Percentiles rank a stretch among this genome's conserved stretches.
phyloP scores from a whole-genome alignment of 2,888 invertebrate genomes.

The Ephialtes manifestator region DNA sequence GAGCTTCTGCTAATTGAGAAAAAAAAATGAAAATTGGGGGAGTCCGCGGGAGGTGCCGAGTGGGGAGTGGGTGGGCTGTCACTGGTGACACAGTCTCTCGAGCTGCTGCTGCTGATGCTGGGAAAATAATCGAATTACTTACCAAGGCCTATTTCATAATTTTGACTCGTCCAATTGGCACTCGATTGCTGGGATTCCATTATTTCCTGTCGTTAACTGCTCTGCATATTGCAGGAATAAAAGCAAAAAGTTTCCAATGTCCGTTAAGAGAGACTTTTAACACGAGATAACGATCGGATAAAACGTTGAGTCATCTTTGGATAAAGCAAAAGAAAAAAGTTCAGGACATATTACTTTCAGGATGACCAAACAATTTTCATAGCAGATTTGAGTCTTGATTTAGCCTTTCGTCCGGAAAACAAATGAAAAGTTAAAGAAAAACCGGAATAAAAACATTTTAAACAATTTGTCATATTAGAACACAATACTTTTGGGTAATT shows the following conservation, averaged over 20 bases:
- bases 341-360: no score
- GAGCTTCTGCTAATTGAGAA: constrained; percentile 16
- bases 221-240: not conserved
- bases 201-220: constrained; percentile 76
- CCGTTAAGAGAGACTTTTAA: not conserved
- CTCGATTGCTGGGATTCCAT: constrained; percentile 71
- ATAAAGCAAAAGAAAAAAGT: no score
- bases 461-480: no score
- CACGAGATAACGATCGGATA: not conserved
- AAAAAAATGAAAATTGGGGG: no score
- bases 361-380: no score
- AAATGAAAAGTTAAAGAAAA: no score
- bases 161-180: constrained; percentile 61
- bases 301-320: not conserved
- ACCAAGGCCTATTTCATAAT: constrained; percentile 69
- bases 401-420: no score
- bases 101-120: no score
- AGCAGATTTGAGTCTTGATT: no score
- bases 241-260: not conserved
- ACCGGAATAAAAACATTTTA: no score
- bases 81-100: not conserved
- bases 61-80: not conserved
- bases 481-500: not conserved
- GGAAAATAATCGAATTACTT: constrained; percentile 77
- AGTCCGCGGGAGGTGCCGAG: no score